These are phyloP conservation scores for Petroica traversi DNA, from an alignment of 2,113 vertebrate genomes.

Conservation along the genomic window DNA sequence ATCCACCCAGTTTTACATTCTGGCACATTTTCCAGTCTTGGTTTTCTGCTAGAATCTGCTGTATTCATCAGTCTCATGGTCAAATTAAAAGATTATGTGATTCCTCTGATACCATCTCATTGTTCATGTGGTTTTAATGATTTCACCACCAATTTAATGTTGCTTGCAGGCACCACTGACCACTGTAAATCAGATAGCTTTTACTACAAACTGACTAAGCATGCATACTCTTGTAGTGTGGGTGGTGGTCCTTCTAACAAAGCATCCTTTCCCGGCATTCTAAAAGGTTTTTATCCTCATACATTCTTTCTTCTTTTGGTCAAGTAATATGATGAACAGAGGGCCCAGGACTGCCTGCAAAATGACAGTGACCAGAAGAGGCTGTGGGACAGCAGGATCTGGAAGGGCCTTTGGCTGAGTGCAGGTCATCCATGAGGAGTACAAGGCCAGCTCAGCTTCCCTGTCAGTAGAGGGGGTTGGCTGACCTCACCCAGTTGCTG, in stretches of 20 bases:
- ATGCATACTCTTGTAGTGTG: neutral
- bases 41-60: neutral
- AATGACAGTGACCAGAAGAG: neutral
- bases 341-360: neutral
- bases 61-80: neutral
- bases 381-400: neutral
- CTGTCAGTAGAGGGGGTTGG: neutral
- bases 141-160: neutral
- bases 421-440: fast-evolving
- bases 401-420: neutral
- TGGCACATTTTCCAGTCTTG: neutral
- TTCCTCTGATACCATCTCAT: neutral
- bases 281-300: neutral
- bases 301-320: neutral
- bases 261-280: neutral
- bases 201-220: neutral
- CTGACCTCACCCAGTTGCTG: neutral
- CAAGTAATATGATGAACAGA: neutral
- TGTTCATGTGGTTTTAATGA: neutral
- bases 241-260: neutral
- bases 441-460: neutral
- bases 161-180: neutral
- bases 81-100: neutral
- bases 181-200: neutral
- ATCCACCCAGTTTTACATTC: neutral